Conservation (phyloP, 2,113 vertebrate species). For the Sapajus apella region DNA sequence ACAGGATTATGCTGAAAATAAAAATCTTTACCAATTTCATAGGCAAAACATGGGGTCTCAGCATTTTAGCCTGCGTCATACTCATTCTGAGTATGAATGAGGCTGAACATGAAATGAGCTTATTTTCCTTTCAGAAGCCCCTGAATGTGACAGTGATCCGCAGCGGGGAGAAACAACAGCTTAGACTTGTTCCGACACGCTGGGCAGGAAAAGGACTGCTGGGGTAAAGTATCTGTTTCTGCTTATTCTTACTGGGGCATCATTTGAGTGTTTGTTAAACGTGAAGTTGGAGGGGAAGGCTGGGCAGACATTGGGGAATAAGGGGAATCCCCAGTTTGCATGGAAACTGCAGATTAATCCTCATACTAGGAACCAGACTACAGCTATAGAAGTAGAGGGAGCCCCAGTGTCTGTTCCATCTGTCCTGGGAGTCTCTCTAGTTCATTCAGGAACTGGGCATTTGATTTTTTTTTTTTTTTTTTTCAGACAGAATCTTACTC, state of each 20-base stretch:
- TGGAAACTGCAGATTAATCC: background rate
- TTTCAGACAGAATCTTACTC: too few relatives aligned
- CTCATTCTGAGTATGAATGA: background rate
- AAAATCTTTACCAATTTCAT: background rate
- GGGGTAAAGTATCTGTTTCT: constrained; percentile 85
- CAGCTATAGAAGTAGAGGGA: background rate
- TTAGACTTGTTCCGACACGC: constrained; percentile 91
- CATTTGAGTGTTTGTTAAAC: background rate
- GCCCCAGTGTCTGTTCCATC: background rate
- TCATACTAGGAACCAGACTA: background rate
- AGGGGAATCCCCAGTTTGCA: background rate
- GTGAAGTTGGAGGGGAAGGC: background rate
- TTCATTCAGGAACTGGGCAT: background rate
- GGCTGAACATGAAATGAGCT: background rate
- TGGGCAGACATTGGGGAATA: background rate
- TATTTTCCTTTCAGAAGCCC: constrained; percentile 86
- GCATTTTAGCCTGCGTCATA: background rate
- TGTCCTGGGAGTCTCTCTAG: background rate
- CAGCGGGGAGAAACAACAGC: constrained; percentile 85
- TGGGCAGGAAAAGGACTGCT: constrained; percentile 96
- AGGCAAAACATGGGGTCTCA: background rate
- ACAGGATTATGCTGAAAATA: background rate
- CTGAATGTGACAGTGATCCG: constrained; percentile 90
- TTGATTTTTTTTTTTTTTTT: background rate
- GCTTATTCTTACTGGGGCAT: accelerated